These are phyloP conservation scores for Otus scops DNA, from an alignment of 2,797 vertebrate species.

Conservation along the genomic window DNA sequence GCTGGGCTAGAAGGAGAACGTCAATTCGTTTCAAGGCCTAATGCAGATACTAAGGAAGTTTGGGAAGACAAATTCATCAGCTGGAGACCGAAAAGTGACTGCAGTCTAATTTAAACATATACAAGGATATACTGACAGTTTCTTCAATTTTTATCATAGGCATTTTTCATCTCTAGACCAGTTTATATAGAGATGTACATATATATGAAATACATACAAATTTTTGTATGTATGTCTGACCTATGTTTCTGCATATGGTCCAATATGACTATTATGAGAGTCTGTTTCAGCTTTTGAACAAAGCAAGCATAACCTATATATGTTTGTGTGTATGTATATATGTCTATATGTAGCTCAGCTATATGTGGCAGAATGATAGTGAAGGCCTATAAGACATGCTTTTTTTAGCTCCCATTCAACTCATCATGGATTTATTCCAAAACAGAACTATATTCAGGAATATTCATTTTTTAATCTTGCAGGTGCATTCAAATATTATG, in stretches of 20 bases:
- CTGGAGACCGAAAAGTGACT: not conserved
- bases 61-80: not conserved
- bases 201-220: not conserved
- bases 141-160: not conserved
- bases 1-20: not conserved
- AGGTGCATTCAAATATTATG: not conserved
- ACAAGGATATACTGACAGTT: not conserved
- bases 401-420: not conserved
- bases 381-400: not conserved
- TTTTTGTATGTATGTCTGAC: not conserved
- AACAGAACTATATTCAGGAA: not conserved
- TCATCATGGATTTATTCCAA: not conserved
- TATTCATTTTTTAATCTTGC: not conserved
- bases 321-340: fast-evolving
- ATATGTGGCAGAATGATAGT: not conserved
- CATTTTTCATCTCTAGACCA: not conserved
- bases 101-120: not conserved
- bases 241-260: not conserved
- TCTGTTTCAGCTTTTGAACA: not conserved
- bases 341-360: not conserved
- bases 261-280: not conserved
- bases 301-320: not conserved
- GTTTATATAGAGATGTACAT: not conserved
- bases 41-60: not conserved
- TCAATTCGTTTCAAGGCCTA: not conserved